These are phyloP conservation scores for Heliconius eleuchia DNA, from an alignment of 1,140 invertebrate species.

Conservation along the genomic window DNA sequence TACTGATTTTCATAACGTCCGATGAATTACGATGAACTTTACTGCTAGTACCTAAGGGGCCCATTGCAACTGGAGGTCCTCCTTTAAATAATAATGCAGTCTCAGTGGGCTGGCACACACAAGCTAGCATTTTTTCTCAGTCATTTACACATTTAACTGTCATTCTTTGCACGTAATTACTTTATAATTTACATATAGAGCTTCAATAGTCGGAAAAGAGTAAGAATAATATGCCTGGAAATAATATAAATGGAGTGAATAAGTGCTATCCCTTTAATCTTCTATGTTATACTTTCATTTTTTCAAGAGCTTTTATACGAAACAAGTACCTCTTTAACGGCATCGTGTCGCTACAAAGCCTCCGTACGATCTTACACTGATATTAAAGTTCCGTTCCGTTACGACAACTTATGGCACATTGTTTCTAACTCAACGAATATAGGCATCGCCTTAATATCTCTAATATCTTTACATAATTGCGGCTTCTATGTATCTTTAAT, in stretches of 20 bases:
- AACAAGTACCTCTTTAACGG: conserved; percentile 31
- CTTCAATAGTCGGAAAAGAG: conserved; percentile 9
- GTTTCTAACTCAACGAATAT: conserved; percentile 46
- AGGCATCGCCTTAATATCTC: conserved; percentile 44
- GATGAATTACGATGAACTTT: conserved; percentile 56
- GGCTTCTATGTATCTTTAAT: not conserved
- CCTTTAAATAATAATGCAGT: conserved; percentile 78
- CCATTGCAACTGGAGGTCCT: conserved; percentile 74
- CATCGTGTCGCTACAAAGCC: conserved; percentile 33
- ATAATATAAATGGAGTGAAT: conserved; percentile 19
- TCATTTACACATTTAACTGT: conserved; percentile 52
- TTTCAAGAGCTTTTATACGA: conserved; percentile 31
- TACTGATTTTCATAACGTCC: conserved; percentile 64
- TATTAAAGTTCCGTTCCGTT: conserved; percentile 47
- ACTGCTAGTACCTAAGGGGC: conserved; percentile 67
- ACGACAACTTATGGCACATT: conserved; percentile 47
- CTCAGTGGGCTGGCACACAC: conserved; percentile 83
- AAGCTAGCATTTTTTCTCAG: conserved; percentile 82
- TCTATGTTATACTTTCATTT: conserved; percentile 19
- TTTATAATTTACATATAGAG: conserved; percentile 45
- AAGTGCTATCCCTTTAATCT: conserved; percentile 15
- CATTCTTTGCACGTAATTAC: conserved; percentile 64
- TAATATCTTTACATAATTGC: conserved; percentile 27
- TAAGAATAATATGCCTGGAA: conserved; percentile 52
- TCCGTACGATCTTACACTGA: conserved; percentile 38